Base-by-base conservation (phyloP, 2,888 invertebrate species). In the Lycocerus yunnanus region DNA sequence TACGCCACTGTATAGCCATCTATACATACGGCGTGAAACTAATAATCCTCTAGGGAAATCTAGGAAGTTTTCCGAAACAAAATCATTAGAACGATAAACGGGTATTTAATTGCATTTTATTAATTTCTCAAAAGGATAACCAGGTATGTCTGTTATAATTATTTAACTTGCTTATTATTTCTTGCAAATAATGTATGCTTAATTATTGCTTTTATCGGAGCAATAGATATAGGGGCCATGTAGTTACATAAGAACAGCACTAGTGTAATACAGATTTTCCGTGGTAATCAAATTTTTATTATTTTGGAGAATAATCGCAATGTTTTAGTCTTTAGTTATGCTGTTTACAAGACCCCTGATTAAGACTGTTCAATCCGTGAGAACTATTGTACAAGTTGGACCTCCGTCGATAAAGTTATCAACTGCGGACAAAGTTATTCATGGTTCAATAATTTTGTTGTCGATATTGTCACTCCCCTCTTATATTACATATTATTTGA, bases 341-440 rank as follows among this genome's bases (percentile, higher is more conserved):
- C 58, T 67, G 14, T 18, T 58, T 21, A 4, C 58, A 59, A 61
- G 65, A 13, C 15, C 69, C 11, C 14, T 73, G 21, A 60, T 73
- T 69, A 69, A 58, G 24, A 43, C 58, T 15, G 13, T 6, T 6
- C 69, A 66, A 14, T 61, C 61, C 61, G 15, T 68, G 4, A 74
- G 71, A 67, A 15, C 15, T 15, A 24, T 58, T n/a, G 14, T 13
- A 0, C 11, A 63, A 15, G 15, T 3, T 18, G 61, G 71, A 10
- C 71, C 71, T 13, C 70, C 70, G 14, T 60, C 60, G 21, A 68
- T 67, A 8, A 21, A 15, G 3, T n/a, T 71, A 3, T 59, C 74
- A 4, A 27, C 61, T 43, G 1, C 2, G 6, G 71, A 74, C 3
- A 63, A 58, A 58, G 2, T 18, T 15, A 2, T 71, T 11, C 74